phyloP scores from a whole-genome alignment of 2,888 invertebrate genomes.

The Herminia tarsipennalis region DNA sequence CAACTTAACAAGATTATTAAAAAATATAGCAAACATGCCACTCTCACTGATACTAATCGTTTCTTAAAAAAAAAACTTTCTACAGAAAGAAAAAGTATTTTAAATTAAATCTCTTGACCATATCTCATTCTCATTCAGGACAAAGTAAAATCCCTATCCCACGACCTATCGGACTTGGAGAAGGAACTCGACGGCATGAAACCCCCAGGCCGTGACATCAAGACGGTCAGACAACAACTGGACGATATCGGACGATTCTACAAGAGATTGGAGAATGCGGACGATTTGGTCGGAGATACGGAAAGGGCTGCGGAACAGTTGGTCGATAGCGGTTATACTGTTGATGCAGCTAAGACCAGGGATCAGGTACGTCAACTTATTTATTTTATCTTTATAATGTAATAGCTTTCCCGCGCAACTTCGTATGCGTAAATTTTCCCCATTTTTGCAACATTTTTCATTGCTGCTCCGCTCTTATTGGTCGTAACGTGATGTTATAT shows the following conservation, averaged over 20 bases:
- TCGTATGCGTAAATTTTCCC: too few relatives aligned
- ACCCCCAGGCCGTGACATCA: conserved; percentile 95
- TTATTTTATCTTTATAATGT: too few relatives aligned
- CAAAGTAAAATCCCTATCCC: conserved; percentile 91
- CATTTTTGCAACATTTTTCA: too few relatives aligned
- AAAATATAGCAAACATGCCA: too few relatives aligned
- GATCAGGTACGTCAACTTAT: conserved; percentile 88
- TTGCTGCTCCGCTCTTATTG: too few relatives aligned
- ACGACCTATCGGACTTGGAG: conserved; percentile 92
- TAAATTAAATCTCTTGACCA: not conserved
- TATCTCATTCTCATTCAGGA: conserved; percentile 76
- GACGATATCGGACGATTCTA: conserved; percentile 91
- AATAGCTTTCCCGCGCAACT: too few relatives aligned
- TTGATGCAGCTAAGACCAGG: conserved; percentile 92
- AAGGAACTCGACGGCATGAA: conserved; percentile 93
- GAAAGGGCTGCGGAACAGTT: conserved; percentile 91
- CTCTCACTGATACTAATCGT: too few relatives aligned
- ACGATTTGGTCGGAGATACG: conserved; percentile 88
- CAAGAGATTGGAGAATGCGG: conserved; percentile 88
- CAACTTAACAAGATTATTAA: too few relatives aligned
- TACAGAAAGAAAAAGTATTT: not conserved
- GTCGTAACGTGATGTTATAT: too few relatives aligned
- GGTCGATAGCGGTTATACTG: conserved; percentile 93
- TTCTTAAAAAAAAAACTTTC: too few relatives aligned
- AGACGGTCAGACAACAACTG: conserved; percentile 92